phyloP scores from a whole-genome alignment of 2,888 invertebrate genomes.

The Ptychoptera albimana region DNA sequence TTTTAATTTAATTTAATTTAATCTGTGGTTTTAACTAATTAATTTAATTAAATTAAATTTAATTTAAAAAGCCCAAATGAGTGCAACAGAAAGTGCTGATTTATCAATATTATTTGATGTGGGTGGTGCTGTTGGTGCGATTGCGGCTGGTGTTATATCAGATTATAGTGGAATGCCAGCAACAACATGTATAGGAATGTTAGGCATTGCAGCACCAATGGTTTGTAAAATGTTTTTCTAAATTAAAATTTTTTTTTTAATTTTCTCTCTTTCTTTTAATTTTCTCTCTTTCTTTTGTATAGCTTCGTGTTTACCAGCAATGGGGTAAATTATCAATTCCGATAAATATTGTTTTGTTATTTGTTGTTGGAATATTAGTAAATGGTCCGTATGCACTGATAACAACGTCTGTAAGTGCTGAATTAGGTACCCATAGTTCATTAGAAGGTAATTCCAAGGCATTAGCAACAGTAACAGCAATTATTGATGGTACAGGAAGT shows the following conservation, averaged over 20 bases:
- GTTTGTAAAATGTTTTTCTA: constrained; percentile 30
- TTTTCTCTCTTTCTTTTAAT: background rate
- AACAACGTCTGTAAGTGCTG: constrained; percentile 91
- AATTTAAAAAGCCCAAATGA: constrained; percentile 40
- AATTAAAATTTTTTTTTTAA: background rate
- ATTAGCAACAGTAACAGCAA: constrained; percentile 91
- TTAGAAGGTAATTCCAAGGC: constrained; percentile 75
- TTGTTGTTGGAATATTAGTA: constrained; percentile 66
- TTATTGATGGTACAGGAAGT: constrained; percentile 87
- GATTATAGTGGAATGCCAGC: constrained; percentile 76
- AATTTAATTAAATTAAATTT: constrained; percentile 6
- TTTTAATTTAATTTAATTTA: background rate
- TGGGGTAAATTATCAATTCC: constrained; percentile 46
- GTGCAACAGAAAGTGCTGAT: constrained; percentile 54
- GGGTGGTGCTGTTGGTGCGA: constrained; percentile 82
- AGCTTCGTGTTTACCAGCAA: constrained; percentile 67
- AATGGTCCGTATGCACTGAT: constrained; percentile 95
- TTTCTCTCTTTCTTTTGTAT: constrained; percentile 17
- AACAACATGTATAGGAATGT: constrained; percentile 69
- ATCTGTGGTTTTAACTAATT: too few relatives aligned
- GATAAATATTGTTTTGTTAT: constrained; percentile 48
- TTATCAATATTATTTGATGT: constrained; percentile 72
- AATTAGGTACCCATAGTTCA: constrained; percentile 77
- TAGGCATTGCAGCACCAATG: constrained; percentile 64
- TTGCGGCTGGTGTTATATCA: constrained; percentile 71